Conservation (phyloP, 2,113 vertebrate species). For the Tapirus terrestris region DNA sequence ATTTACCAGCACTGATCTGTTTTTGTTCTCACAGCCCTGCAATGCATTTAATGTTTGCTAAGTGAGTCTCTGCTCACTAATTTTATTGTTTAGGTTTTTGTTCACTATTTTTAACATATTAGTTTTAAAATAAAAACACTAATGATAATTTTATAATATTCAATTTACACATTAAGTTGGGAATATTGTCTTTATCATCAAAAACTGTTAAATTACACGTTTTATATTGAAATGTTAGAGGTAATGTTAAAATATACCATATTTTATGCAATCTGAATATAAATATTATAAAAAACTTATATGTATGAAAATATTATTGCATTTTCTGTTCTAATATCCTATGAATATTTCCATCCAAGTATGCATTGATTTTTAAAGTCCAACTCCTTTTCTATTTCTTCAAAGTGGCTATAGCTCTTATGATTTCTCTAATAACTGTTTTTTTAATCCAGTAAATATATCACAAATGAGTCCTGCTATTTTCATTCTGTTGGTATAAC, state of each 20-base stretch:
- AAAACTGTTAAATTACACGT: neutral
- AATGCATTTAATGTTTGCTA: neutral
- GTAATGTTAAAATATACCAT: neutral
- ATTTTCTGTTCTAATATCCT: neutral
- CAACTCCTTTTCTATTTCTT: neutral
- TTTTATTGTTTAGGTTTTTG: neutral
- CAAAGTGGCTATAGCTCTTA: neutral
- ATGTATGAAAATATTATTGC: neutral
- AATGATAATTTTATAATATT: neutral
- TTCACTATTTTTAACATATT: neutral
- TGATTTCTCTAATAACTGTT: neutral
- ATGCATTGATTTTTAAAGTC: neutral
- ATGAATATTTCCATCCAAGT: neutral
- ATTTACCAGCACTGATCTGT: neutral
- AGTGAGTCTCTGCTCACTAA: neutral
- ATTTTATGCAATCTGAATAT: neutral
- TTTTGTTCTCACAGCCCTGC: neutral
- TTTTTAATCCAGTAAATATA: neutral
- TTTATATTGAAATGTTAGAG: neutral
- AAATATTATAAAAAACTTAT: neutral
- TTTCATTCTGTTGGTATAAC: neutral
- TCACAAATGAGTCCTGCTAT: neutral
- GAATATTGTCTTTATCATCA: neutral
- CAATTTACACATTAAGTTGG: neutral
- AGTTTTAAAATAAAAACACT: neutral